Evolutionary conservation across 2,797 vertebrate genomes (phyloP).

Genomic region (Silurus aristotelis): DNA sequence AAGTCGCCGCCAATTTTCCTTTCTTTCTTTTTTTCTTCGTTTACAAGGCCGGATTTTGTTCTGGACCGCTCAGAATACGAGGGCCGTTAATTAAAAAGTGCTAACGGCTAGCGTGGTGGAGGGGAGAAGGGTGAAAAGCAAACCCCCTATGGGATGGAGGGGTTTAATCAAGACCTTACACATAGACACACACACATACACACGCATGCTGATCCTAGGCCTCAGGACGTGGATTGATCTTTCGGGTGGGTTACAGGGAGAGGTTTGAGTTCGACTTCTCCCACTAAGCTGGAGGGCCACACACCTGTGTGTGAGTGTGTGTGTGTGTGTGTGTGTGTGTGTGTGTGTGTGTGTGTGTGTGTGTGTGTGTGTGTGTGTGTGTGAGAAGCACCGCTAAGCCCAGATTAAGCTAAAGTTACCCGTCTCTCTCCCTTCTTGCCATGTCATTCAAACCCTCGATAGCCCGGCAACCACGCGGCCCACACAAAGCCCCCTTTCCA

Average conservation of each 20-base stretch:
- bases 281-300: slow-evolving; percentile 69
- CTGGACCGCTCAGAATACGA: background rate
- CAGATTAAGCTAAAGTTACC: slow-evolving; percentile 82
- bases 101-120: slow-evolving; percentile 64
- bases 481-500: slow-evolving; percentile 73
- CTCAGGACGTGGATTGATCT: slow-evolving; percentile 68
- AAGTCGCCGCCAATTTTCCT: background rate
- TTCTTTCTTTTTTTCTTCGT: background rate
- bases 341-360: slow-evolving; percentile 47
- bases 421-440: slow-evolving; percentile 66
- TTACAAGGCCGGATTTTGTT: slow-evolving; percentile 31
- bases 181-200: slow-evolving; percentile 29
- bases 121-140: slow-evolving; percentile 53
- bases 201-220: slow-evolving; percentile 52
- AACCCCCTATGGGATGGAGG: slow-evolving; percentile 57
- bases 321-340: slow-evolving; percentile 31
- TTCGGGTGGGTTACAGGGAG: slow-evolving; percentile 58
- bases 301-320: slow-evolving; percentile 65
- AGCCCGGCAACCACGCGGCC: slow-evolving; percentile 52
- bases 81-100: slow-evolving; percentile 76
- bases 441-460: slow-evolving; percentile 77
- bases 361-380: background rate
- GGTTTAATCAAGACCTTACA: slow-evolving; percentile 54
- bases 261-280: slow-evolving; percentile 60
- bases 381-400: slow-evolving; percentile 63